These are phyloP conservation scores for Molossus molossus DNA, from an alignment of 2,797 vertebrate genomes.

Conservation along the genomic window DNA sequence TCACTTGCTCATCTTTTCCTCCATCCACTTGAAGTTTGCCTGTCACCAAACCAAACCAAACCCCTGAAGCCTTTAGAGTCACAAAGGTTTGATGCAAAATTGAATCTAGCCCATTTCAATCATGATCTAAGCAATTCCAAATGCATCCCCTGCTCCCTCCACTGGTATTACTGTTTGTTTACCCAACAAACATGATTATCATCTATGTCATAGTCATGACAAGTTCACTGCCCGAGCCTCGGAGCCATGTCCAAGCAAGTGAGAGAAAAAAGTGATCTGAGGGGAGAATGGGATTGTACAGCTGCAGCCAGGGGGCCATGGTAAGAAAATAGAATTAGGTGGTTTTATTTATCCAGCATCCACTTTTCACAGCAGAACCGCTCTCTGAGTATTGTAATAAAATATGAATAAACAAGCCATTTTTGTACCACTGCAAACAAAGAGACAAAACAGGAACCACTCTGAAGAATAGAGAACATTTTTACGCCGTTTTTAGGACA, in stretches of 20 bases:
- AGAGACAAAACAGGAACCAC: background rate
- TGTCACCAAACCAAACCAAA: background rate
- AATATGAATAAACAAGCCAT: background rate
- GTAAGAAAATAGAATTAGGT: background rate
- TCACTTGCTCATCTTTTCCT: background rate
- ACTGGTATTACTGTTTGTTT: background rate
- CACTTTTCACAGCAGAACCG: background rate
- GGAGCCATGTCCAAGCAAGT: background rate
- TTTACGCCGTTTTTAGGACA: background rate
- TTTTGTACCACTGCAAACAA: background rate
- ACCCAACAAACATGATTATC: background rate
- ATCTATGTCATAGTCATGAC: background rate
- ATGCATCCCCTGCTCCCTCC: background rate
- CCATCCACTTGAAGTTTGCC: background rate
- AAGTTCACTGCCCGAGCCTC: background rate
- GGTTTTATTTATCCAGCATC: background rate
- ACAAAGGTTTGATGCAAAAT: background rate
- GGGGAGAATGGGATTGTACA: background rate
- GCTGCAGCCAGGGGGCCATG: background rate
- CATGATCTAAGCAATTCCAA: slow-evolving; percentile 35
- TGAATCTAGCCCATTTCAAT: background rate
- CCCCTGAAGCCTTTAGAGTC: background rate
- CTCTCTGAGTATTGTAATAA: background rate
- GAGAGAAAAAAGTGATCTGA: background rate
- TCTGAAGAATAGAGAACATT: background rate